A percentile compares a stretch with the other conserved stretches of the same genome.
phyloP scores from a whole-genome alignment of 2,797 vertebrate species.

The Anguilla marmorata region DNA sequence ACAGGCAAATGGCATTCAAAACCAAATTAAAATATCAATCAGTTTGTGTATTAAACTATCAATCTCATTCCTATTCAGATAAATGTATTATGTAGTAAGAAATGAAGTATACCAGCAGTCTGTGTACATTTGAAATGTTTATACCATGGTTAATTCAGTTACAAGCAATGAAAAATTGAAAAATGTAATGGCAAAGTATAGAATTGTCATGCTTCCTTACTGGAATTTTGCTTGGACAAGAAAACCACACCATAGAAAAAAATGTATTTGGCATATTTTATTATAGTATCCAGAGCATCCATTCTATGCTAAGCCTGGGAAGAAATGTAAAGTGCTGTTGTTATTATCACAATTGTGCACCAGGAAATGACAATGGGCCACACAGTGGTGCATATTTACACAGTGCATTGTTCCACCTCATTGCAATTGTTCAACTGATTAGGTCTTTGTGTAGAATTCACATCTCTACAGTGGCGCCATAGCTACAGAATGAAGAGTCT shows the following conservation, averaged over 20 bases:
- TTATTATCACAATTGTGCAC: not conserved
- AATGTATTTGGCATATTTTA: not conserved
- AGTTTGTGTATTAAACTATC: not conserved
- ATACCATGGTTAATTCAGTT: not conserved
- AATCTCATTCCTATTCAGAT: not conserved
- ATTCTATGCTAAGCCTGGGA: not conserved
- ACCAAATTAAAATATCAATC: slow-evolving; percentile 4
- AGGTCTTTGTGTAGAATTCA: not conserved
- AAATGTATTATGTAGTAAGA: not conserved
- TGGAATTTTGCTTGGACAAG: not conserved
- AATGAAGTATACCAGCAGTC: not conserved
- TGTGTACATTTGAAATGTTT: not conserved
- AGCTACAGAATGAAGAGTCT: not conserved
- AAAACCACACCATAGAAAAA: slow-evolving; percentile 1
- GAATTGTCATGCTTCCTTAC: not conserved
- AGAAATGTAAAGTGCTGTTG: not conserved
- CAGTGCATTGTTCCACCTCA: not conserved
- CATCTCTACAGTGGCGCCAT: not conserved
- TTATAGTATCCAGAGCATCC: not conserved
- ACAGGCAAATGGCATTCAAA: not conserved
- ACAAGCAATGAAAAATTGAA: not conserved
- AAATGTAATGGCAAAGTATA: not conserved
- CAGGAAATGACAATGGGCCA: not conserved
- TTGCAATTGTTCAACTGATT: not conserved
- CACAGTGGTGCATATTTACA: not conserved